Evolutionary conservation across 2,113 vertebrate genomes (phyloP).

Genomic region (Chionomys nivalis): DNA sequence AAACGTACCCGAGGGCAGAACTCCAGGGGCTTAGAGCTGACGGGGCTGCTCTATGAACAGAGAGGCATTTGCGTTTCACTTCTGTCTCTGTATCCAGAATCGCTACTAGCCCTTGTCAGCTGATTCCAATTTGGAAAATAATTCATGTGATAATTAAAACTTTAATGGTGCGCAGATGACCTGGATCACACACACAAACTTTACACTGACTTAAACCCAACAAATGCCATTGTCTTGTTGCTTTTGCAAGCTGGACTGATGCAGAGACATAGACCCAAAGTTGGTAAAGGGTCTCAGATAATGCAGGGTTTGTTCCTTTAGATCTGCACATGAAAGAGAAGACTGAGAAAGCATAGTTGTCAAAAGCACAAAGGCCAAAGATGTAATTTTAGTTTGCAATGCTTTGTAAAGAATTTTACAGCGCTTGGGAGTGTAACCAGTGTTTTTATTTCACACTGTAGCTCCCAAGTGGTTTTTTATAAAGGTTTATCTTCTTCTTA

Average conservation of each 20-base stretch:
- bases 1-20: background rate
- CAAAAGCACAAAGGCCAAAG: background rate
- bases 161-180: background rate
- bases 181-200: background rate
- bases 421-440: background rate
- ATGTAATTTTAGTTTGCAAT: conserved; percentile 6
- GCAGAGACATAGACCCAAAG: background rate
- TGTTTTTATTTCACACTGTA: background rate
- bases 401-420: background rate
- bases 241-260: background rate
- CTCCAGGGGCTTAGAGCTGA: background rate
- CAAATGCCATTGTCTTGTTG: background rate
- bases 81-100: background rate
- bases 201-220: background rate
- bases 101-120: background rate
- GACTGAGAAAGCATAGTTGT: background rate
- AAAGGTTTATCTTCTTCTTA: background rate
- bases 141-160: conserved; percentile 27
- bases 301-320: background rate
- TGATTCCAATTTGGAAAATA: background rate
- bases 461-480: background rate
- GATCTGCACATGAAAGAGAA: background rate
- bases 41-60: background rate
- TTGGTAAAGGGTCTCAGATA: background rate
- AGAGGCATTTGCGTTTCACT: background rate